Evolutionary conservation across 2,113 vertebrate genomes (phyloP).

Genomic region (Callipepla squamata): DNA sequence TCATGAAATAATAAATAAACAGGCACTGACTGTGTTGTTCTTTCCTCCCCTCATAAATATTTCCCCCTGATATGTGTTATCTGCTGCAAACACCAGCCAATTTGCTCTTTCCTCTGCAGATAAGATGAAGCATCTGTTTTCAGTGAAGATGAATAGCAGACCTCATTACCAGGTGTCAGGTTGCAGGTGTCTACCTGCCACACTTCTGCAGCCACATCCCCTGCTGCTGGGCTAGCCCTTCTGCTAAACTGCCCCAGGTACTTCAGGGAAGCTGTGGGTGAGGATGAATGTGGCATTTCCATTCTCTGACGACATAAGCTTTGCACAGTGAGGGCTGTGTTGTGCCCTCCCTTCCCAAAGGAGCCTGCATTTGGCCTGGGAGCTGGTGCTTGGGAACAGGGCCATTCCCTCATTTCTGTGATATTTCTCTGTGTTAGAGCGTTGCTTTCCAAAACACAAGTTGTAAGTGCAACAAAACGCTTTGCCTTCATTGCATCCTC

Average conservation of each 20-base stretch:
- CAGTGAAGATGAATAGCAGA: not conserved
- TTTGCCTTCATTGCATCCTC: not conserved
- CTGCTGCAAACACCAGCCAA: conserved; percentile 4
- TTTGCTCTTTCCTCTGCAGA: conserved; percentile 14
- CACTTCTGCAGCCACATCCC: not conserved
- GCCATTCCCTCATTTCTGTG: not conserved
- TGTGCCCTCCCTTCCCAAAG: not conserved
- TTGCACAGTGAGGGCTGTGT: not conserved
- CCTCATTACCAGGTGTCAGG: not conserved
- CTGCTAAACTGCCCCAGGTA: not conserved
- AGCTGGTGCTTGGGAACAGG: not conserved
- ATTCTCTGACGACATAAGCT: not conserved
- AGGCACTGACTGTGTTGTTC: conserved; percentile 1
- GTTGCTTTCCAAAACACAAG: not conserved
- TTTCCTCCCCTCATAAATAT: conserved; percentile 49
- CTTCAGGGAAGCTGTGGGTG: not conserved
- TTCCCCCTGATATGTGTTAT: not conserved
- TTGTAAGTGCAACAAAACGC: not conserved
- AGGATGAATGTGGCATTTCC: not conserved
- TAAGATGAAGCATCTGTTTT: not conserved
- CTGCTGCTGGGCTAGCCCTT: not conserved
- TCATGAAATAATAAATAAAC: conserved; percentile 49
- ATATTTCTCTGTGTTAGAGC: not conserved
- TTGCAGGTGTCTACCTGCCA: not conserved
- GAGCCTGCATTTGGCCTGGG: not conserved